Conservation (phyloP, 2,888 invertebrate genomes). For the Catocala sponsa region DNA sequence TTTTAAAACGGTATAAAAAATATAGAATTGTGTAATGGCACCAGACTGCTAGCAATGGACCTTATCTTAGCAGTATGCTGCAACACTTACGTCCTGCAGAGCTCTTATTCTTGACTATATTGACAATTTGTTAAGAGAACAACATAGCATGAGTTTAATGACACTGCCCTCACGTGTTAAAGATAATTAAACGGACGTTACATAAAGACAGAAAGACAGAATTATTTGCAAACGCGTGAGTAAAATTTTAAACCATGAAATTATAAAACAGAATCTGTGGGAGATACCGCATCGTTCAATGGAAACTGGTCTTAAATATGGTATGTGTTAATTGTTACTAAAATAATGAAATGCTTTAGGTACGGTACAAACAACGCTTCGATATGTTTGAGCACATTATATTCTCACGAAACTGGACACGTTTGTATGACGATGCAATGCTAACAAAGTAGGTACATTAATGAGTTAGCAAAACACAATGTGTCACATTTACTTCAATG, state of each 20-base stretch:
- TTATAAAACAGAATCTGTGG: slow-evolving; percentile 34
- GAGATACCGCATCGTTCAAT: slow-evolving; percentile 40
- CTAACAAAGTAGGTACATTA: slow-evolving; percentile 47
- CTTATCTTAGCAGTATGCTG: no score
- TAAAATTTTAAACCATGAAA: slow-evolving; percentile 30
- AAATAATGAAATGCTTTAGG: slow-evolving; percentile 50
- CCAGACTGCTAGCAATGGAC: no score
- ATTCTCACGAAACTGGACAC: slow-evolving; percentile 61
- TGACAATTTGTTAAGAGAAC: neutral
- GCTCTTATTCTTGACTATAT: no score
- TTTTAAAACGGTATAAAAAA: no score
- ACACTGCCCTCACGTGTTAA: slow-evolving; percentile 11
- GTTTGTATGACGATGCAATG: slow-evolving; percentile 31
- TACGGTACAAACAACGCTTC: slow-evolving; percentile 46
- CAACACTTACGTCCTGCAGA: no score
- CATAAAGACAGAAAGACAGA: slow-evolving; percentile 19
- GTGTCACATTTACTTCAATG: slow-evolving; percentile 44
- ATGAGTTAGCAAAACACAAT: slow-evolving; percentile 51
- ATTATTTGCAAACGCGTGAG: slow-evolving; percentile 19
- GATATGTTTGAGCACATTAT: slow-evolving; percentile 43
- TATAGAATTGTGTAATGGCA: no score
- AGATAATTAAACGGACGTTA: slow-evolving; percentile 6
- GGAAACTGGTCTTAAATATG: slow-evolving; percentile 48
- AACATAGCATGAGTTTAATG: slow-evolving; percentile 5
- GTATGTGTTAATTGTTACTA: slow-evolving; percentile 54